A percentile compares a stretch with the other conserved stretches of the same genome.
These are phyloP conservation scores for Microctonus hyperodae DNA, from an alignment of 2,888 invertebrate species.

Conservation along the genomic window DNA sequence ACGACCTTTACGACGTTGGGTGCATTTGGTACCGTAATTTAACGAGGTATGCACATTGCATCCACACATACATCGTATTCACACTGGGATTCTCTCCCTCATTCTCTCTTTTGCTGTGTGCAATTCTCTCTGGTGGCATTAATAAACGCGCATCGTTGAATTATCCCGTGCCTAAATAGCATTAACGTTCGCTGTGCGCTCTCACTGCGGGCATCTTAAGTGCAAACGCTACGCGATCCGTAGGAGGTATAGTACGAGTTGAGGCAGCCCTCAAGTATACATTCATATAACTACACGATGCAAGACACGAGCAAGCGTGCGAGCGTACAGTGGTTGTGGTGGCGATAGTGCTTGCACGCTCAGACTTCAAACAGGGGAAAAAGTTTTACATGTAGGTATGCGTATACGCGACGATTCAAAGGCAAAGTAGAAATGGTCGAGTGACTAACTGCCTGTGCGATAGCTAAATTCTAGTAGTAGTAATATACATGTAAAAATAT, in stretches of 20 bases:
- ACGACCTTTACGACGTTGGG: conserved; percentile 37
- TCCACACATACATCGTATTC: conserved; percentile 27
- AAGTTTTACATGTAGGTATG: background rate
- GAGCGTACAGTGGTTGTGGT: background rate
- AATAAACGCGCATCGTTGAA: conserved; percentile 40
- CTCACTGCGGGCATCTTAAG: background rate
- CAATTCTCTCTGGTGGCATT: conserved; percentile 31
- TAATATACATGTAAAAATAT: background rate
- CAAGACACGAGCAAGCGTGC: background rate
- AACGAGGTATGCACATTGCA: conserved; percentile 35
- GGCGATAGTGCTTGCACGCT: background rate
- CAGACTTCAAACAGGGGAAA: background rate
- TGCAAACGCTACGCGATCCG: background rate
- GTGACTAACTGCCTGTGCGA: background rate
- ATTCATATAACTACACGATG: conserved; percentile 3
- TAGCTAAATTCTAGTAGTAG: background rate
- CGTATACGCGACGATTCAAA: background rate
- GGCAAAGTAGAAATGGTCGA: background rate
- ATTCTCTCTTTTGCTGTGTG: background rate
- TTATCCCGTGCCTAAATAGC: conserved; percentile 47
- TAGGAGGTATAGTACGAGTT: conserved; percentile 7
- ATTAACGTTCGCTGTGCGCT: conserved; percentile 28
- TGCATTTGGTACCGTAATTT: conserved; percentile 38
- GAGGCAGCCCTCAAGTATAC: conserved; percentile 14
- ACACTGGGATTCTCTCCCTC: background rate